A percentile compares a stretch with the other conserved stretches of the same genome.
Conservation (phyloP, 2,797 vertebrate species). For the Apogon talboti region DNA sequence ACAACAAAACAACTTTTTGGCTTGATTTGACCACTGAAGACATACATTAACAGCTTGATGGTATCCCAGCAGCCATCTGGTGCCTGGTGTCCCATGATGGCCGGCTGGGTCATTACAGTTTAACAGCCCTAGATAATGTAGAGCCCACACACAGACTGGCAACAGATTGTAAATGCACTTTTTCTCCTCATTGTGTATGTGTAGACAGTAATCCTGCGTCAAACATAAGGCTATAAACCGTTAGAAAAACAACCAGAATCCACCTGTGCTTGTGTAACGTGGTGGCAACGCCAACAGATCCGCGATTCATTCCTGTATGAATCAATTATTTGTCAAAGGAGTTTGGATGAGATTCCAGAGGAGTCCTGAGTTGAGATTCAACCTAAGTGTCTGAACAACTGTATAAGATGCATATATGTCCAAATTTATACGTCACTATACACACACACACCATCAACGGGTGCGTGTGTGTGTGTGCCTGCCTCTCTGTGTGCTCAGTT, state of each 20-base stretch:
- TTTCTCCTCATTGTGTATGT: constrained; percentile 42
- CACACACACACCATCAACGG: constrained; percentile 14
- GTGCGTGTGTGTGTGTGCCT: constrained; percentile 15
- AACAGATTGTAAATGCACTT: constrained; percentile 67
- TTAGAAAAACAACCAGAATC: constrained; percentile 27
- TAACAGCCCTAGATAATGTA: constrained; percentile 37
- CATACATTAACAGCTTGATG: constrained; percentile 46
- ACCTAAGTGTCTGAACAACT: constrained; percentile 14
- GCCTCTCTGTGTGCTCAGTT: constrained; percentile 56
- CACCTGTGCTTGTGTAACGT: constrained; percentile 35
- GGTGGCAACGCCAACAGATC: constrained; percentile 14
- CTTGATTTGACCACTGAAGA: constrained; percentile 33
- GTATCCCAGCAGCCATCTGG: constrained; percentile 64
- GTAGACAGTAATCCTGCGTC: constrained; percentile 35
- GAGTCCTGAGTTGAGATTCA: constrained; percentile 23
- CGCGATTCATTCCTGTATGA: constrained; percentile 28
- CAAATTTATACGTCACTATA: constrained; percentile 5
- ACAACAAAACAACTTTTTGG: neutral
- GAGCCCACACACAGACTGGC: constrained; percentile 49
- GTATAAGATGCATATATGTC: constrained; percentile 2
- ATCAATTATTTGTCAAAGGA: constrained; percentile 45
- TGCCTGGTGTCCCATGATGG: constrained; percentile 51
- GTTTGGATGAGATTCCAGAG: constrained; percentile 40
- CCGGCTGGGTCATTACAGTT: constrained; percentile 39
- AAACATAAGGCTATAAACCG: constrained; percentile 52